A percentile compares a stretch with the other conserved stretches of the same genome.
These are phyloP conservation scores for Suncus etruscus DNA, from an alignment of 2,113 vertebrate genomes.

Conservation along the genomic window DNA sequence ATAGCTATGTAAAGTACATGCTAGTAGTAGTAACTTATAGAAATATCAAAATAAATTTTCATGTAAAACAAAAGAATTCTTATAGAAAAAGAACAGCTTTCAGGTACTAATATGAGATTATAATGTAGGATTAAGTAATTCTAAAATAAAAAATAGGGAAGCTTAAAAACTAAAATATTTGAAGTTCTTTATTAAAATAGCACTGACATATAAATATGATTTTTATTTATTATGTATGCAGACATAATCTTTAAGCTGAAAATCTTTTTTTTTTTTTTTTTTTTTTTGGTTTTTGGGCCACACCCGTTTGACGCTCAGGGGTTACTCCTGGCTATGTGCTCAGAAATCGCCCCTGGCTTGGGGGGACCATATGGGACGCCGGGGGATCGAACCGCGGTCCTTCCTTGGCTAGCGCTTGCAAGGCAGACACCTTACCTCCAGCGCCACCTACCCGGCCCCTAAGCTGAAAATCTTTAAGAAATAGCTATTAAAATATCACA, in stretches of 20 bases:
- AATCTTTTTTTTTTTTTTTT: no score
- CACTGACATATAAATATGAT: background rate
- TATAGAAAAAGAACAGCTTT: background rate
- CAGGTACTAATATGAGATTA: background rate
- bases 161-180: background rate
- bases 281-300: no score
- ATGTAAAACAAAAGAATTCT: constrained; percentile 44
- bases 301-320: no score
- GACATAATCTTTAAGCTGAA: background rate
- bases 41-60: constrained; percentile 12
- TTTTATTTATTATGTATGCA: background rate
- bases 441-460: no score
- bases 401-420: no score
- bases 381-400: no score
- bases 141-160: constrained; percentile 4
- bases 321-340: no score
- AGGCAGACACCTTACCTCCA: no score
- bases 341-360: no score
- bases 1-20: background rate
- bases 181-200: constrained; percentile 5
- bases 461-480: background rate
- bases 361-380: no score
- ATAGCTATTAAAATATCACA: background rate
- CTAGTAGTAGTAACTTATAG: constrained; percentile 15
- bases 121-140: constrained; percentile 24